A percentile compares a stretch with the other conserved stretches of the same genome.
Conservation (phyloP, 2,888 invertebrate genomes). For the Epiblema foenella region DNA sequence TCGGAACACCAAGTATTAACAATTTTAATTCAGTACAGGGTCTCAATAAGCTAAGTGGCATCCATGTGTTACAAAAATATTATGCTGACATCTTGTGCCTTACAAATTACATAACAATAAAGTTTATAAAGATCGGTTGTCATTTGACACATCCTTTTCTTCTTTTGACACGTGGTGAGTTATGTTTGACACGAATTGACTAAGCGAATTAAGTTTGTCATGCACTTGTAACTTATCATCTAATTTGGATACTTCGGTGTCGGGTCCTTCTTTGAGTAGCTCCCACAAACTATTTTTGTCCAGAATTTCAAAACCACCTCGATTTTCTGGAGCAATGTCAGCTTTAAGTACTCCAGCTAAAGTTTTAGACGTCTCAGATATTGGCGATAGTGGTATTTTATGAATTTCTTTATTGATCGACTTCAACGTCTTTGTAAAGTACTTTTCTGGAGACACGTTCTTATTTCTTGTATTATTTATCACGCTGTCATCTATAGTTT, state of each 20-base stretch:
- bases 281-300: slow-evolving; percentile 87
- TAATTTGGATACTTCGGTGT: slow-evolving; percentile 64
- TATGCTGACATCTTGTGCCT: slow-evolving; percentile 76
- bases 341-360: slow-evolving; percentile 62
- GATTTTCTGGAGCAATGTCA: slow-evolving; percentile 78
- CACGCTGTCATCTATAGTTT: slow-evolving; percentile 51
- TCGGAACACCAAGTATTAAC: slow-evolving; percentile 51
- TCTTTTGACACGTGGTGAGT: slow-evolving; percentile 38
- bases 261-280: slow-evolving; percentile 84
- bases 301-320: slow-evolving; percentile 83
- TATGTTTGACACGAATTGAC: slow-evolving; percentile 63
- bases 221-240: slow-evolving; percentile 72
- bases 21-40: slow-evolving; percentile 51
- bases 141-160: slow-evolving; percentile 47
- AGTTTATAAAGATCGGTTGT: slow-evolving; percentile 79
- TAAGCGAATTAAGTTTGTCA: slow-evolving; percentile 66
- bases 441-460: slow-evolving; percentile 57
- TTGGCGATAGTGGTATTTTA: slow-evolving; percentile 75
- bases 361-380: slow-evolving; percentile 80
- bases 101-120: slow-evolving; percentile 77
- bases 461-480: slow-evolving; percentile 68
- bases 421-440: slow-evolving; percentile 67
- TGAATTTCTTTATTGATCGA: slow-evolving; percentile 83
- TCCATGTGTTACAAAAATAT: slow-evolving; percentile 80
- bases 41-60: slow-evolving; percentile 52